These are phyloP conservation scores for Tringa solitaria DNA, from an alignment of 2,113 vertebrate species.

Conservation along the genomic window DNA sequence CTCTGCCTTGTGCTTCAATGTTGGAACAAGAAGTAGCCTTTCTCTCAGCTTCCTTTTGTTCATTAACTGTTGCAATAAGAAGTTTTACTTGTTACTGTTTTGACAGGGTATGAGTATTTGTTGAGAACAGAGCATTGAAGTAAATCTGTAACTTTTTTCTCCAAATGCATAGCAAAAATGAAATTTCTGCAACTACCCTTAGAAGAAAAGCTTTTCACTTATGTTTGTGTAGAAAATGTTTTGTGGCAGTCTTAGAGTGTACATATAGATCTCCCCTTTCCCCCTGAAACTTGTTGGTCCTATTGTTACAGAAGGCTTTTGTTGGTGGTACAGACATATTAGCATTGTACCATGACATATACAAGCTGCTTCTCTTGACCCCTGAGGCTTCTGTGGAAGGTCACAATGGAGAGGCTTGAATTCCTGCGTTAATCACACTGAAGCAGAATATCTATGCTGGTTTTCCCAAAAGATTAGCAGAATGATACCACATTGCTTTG, in stretches of 20 bases:
- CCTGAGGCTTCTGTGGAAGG: background rate
- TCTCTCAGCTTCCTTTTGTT: background rate
- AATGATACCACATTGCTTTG: background rate
- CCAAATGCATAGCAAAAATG: background rate
- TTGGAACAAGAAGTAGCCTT: background rate
- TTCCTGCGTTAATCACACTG: background rate
- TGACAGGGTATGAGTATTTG: background rate
- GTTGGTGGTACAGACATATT: background rate
- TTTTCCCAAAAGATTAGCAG: conserved; percentile 35
- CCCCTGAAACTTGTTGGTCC: background rate
- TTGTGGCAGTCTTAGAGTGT: background rate
- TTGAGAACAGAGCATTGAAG: background rate
- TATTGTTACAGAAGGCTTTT: background rate
- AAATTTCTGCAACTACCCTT: background rate
- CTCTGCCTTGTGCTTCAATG: background rate
- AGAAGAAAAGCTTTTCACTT: background rate
- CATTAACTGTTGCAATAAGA: background rate
- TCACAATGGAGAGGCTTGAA: background rate
- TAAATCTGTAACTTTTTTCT: background rate
- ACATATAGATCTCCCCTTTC: background rate
- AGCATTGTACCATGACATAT: background rate
- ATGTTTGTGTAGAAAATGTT: background rate
- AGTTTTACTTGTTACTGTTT: background rate
- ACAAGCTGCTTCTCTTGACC: background rate
- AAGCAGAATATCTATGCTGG: background rate